Evolutionary conservation across 30 jellyfish, hydroid and myxozoan species (phyloP).

Genomic region (Sanderia malayensis): DNA sequence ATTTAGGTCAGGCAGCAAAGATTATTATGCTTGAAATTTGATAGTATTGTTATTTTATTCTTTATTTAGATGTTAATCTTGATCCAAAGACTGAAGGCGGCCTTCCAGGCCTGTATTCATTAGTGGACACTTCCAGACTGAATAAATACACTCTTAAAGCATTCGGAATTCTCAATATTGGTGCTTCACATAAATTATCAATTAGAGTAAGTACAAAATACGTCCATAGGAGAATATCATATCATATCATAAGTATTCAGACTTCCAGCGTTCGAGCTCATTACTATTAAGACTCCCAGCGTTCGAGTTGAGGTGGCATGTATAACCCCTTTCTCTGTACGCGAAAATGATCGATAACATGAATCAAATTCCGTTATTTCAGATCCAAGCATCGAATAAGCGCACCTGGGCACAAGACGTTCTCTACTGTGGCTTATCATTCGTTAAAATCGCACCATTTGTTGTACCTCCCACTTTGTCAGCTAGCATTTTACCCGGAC

Average conservation of each 20-base stretch:
- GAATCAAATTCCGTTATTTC: too few relatives aligned
- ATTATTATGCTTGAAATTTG: too few relatives aligned
- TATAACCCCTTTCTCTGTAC: too few relatives aligned
- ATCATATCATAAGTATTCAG: too few relatives aligned
- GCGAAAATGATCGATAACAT: too few relatives aligned
- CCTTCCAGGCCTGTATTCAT: slow-evolving; percentile 51
- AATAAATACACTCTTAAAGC: slow-evolving; percentile 44
- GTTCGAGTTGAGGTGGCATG: too few relatives aligned
- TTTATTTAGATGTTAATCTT: slow-evolving; percentile 36
- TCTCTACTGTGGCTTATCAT: slow-evolving; percentile 64
- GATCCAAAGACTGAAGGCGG: too few relatives aligned
- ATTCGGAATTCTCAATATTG: slow-evolving; percentile 60
- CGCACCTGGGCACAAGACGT: slow-evolving; percentile 74
- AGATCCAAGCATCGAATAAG: slow-evolving; percentile 69
- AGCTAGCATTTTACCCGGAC: slow-evolving; percentile 26
- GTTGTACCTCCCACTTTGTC: slow-evolving; percentile 44
- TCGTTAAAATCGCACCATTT: slow-evolving; percentile 70
- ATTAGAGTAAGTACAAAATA: slow-evolving; percentile 77
- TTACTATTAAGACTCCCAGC: too few relatives aligned
- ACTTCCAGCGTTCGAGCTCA: too few relatives aligned
- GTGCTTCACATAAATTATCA: slow-evolving; percentile 43
- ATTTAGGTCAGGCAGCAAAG: too few relatives aligned
- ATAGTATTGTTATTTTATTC: too few relatives aligned
- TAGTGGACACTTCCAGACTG: slow-evolving; percentile 43
- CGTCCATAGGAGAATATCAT: too few relatives aligned